Conservation (phyloP, 2,888 invertebrate species). For the Pinctada fucata region DNA sequence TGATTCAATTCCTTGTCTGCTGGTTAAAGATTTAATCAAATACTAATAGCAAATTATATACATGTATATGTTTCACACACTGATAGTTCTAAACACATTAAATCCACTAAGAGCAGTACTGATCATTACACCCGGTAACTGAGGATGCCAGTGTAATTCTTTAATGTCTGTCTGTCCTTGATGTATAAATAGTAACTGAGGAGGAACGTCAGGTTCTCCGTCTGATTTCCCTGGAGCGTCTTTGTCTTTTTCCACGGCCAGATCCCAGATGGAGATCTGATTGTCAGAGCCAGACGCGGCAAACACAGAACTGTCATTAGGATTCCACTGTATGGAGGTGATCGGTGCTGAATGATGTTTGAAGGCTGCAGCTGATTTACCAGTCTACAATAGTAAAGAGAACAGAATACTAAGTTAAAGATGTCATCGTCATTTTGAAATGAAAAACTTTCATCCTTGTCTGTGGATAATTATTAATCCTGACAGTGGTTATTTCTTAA, state of each 20-base stretch:
- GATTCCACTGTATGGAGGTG: conserved; percentile 98
- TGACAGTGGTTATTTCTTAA: background rate
- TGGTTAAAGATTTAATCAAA: too few species aligned
- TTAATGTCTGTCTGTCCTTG: conserved; percentile 98
- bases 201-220: conserved; percentile 81
- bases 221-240: conserved; percentile 48
- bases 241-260: conserved; percentile 78
- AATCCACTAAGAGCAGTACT: conserved; percentile 97
- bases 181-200: conserved; percentile 97
- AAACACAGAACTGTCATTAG: conserved; percentile 93
- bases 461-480: background rate
- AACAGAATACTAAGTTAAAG: background rate
- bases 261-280: conserved; percentile 97
- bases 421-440: background rate
- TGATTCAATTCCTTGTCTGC: too few species aligned
- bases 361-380: conserved; percentile 91
- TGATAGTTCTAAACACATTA: conserved; percentile 97
- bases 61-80: too few species aligned
- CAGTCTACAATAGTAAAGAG: conserved; percentile 74
- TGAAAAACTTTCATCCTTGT: background rate
- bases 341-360: conserved; percentile 96
- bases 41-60: too few species aligned
- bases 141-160: conserved; percentile 98
- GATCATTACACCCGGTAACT: conserved; percentile 93
- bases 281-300: conserved; percentile 96